A percentile compares a stretch with the other conserved stretches of the same genome.
These are phyloP conservation scores for Ceyx erithaca DNA, from an alignment of 2,797 vertebrate genomes.

Conservation along the genomic window DNA sequence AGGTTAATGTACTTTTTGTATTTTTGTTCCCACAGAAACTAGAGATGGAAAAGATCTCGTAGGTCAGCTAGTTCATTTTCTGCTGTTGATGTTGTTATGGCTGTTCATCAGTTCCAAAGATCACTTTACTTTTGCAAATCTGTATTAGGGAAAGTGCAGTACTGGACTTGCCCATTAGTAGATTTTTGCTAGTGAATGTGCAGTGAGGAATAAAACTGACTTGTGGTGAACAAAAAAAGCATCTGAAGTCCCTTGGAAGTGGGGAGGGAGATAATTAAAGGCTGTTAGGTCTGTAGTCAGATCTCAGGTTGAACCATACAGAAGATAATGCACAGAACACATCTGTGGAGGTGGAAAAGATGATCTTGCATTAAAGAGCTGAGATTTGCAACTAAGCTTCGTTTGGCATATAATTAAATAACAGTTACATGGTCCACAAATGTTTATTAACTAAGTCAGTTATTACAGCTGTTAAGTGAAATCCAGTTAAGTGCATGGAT, in stretches of 20 bases:
- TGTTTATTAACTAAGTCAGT: constrained; percentile 3
- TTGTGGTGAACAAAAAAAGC: neutral
- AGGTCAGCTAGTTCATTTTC: neutral
- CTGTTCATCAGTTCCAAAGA: neutral
- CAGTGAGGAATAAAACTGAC: neutral
- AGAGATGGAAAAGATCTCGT: constrained; percentile 2
- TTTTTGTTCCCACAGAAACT: neutral
- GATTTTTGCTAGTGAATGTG: neutral
- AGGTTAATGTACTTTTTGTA: neutral
- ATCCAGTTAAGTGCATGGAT: constrained; percentile 8
- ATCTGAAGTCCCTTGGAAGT: neutral
- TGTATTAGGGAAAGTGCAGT: neutral
- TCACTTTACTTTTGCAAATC: neutral
- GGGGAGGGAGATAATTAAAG: neutral
- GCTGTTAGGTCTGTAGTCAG: neutral
- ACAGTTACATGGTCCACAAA: neutral
- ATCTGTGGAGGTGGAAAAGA: constrained; percentile 33
- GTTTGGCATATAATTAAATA: constrained; percentile 41
- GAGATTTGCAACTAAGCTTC: constrained; percentile 55
- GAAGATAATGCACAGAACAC: constrained; percentile 53
- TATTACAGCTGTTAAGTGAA: constrained; percentile 27
- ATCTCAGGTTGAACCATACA: constrained; percentile 8
- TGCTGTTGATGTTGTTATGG: neutral
- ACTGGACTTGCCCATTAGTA: neutral
- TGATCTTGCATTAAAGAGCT: constrained; percentile 62